These are phyloP conservation scores for Petrocephalus zakoni DNA, from an alignment of 2,113 vertebrate genomes.

Conservation along the genomic window DNA sequence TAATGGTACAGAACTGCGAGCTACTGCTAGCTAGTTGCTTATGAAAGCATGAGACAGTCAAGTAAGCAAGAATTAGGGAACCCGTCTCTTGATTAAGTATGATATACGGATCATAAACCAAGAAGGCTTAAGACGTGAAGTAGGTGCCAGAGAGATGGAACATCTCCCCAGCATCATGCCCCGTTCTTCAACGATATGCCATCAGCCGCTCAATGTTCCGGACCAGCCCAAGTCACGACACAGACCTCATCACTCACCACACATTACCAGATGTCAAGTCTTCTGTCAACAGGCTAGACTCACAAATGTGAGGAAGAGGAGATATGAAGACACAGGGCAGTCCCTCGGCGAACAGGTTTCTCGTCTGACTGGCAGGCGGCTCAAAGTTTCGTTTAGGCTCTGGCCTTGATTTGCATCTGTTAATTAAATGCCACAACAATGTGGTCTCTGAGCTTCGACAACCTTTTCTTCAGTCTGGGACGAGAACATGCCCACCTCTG, in stretches of 20 bases:
- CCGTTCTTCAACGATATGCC: not conserved
- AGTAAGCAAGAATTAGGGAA: not conserved
- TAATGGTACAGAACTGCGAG: not conserved
- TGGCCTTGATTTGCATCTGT: slow-evolving; percentile 63
- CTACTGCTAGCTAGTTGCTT: not conserved
- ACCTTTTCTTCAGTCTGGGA: slow-evolving; percentile 25
- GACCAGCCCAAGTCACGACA: not conserved
- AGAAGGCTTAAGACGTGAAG: not conserved
- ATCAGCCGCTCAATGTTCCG: not conserved
- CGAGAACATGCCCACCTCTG: not conserved
- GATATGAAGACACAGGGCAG: slow-evolving; percentile 23
- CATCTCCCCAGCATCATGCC: not conserved
- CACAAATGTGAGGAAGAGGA: slow-evolving; percentile 30
- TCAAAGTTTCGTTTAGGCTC: slow-evolving; percentile 51
- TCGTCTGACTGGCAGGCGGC: slow-evolving; percentile 54
- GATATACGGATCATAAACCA: not conserved
- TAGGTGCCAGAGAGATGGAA: no score
- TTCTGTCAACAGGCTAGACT: not conserved
- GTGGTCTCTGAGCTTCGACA: slow-evolving; percentile 60
- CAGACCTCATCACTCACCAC: not conserved
- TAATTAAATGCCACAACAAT: slow-evolving; percentile 69
- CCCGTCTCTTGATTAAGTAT: not conserved
- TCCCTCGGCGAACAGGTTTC: slow-evolving; percentile 18
- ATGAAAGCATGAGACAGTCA: not conserved
- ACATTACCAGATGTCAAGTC: not conserved